phyloP scores from a whole-genome alignment of 2,797 vertebrate genomes.

The Crenichthys baileyi region DNA sequence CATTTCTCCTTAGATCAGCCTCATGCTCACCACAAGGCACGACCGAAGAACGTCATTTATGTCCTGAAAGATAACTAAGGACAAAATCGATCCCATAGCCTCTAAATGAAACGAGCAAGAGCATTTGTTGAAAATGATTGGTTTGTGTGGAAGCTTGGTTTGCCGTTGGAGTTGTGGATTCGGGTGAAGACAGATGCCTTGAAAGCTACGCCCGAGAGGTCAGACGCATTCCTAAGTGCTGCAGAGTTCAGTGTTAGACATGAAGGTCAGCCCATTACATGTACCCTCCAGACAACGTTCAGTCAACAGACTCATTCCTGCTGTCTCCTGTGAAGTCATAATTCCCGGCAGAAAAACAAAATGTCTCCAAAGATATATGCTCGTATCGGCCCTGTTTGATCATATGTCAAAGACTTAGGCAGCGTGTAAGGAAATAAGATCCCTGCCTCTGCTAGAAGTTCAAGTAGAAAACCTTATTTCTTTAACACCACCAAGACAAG shows the following conservation, averaged over 20 bases:
- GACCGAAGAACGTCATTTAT: neutral
- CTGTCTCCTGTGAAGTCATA: constrained; percentile 36
- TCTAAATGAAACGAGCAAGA: neutral
- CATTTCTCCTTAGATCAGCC: neutral
- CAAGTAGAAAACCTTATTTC: neutral
- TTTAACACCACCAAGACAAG: neutral
- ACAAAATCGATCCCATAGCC: neutral
- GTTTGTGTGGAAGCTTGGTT: constrained; percentile 26
- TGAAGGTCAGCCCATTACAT: constrained; percentile 61
- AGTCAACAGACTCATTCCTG: constrained; percentile 49
- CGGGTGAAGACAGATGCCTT: constrained; percentile 40
- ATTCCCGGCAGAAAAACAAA: constrained; percentile 53
- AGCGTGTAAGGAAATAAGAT: neutral
- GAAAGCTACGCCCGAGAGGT: constrained; percentile 47
- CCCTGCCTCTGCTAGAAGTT: neutral
- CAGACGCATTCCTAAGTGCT: constrained; percentile 65
- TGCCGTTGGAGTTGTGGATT: constrained; percentile 20
- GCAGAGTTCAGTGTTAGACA: constrained; percentile 67
- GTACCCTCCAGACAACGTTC: constrained; percentile 53
- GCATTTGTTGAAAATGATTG: neutral
- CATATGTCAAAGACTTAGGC: constrained; percentile 4
- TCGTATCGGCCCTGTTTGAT: constrained; percentile 19
- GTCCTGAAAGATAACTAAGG: neutral
- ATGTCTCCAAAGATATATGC: constrained; percentile 22
- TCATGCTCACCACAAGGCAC: constrained; percentile 5